phyloP scores from a whole-genome alignment of 2,113 vertebrate species.

The Clinocottus analis region DNA sequence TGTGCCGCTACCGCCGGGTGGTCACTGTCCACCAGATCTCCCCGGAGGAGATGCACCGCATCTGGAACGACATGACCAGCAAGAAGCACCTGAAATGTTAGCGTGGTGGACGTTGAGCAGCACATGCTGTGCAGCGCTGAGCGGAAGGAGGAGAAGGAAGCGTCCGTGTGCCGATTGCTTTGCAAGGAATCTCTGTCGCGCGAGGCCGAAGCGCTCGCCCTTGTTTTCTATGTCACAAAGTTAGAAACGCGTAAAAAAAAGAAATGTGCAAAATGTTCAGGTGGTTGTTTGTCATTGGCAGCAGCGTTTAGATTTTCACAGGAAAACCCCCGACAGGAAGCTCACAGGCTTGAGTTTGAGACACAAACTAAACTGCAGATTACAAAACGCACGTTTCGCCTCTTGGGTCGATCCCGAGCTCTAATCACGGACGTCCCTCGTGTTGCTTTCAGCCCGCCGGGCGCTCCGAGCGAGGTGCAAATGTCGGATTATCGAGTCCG shows the following conservation, averaged over 20 bases:
- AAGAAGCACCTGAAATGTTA: slow-evolving; percentile 99
- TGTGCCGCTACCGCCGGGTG: slow-evolving; percentile 95
- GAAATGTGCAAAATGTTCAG: slow-evolving; percentile 25
- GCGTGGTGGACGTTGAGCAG: slow-evolving; percentile 35
- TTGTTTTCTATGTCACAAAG: slow-evolving; percentile 15
- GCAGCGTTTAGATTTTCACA: slow-evolving; percentile 27
- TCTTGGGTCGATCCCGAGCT: slow-evolving; percentile 20
- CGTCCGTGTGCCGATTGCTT: slow-evolving; percentile 13
- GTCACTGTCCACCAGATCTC: slow-evolving; percentile 99
- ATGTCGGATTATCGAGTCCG: slow-evolving; percentile 51
- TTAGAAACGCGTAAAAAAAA: background rate
- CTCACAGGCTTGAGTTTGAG: slow-evolving; percentile 11
- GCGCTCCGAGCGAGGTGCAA: slow-evolving; percentile 38
- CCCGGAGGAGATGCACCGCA: slow-evolving; percentile 98
- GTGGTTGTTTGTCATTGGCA: slow-evolving; percentile 14
- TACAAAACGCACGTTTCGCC: slow-evolving; percentile 11
- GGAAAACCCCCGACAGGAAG: slow-evolving; percentile 14
- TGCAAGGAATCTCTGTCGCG: slow-evolving; percentile 25
- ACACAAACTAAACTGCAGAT: slow-evolving; percentile 40
- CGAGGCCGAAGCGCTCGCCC: slow-evolving; percentile 42
- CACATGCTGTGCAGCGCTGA: background rate
- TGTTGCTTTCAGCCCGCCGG: slow-evolving; percentile 55
- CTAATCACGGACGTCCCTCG: slow-evolving; percentile 65
- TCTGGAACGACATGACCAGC: slow-evolving; percentile 99
- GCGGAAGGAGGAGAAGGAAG: background rate